Evolutionary conservation across 1,140 invertebrate genomes (phyloP).

Genomic region (Heliothis virescens): DNA sequence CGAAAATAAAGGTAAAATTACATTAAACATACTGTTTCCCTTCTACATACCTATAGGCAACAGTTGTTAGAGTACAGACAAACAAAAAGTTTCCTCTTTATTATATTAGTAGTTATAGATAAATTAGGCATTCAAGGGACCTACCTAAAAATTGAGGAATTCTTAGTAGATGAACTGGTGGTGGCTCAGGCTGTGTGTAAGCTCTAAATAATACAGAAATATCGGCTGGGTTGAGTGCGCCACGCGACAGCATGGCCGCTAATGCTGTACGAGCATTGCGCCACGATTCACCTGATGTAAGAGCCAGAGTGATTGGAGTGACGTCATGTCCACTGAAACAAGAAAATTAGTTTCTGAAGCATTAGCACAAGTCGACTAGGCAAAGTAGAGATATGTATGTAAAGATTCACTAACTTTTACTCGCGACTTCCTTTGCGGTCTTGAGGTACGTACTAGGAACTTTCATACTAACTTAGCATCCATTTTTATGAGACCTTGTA

Average conservation of each 20-base stretch:
- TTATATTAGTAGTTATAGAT: no score
- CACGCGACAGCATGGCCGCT: conserved; percentile 97
- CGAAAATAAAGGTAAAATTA: conserved; percentile 60
- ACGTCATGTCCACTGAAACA: conserved; percentile 95
- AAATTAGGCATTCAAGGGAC: neutral
- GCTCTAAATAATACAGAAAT: conserved; percentile 97
- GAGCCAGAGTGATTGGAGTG: conserved; percentile 97
- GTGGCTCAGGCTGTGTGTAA: conserved; percentile 95
- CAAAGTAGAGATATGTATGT: no score
- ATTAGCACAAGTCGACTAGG: no score
- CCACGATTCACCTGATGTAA: conserved; percentile 97
- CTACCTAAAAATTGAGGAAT: conserved; percentile 97
- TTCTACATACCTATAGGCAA: no score
- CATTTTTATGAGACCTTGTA: no score
- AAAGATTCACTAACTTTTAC: no score
- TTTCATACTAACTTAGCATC: no score
- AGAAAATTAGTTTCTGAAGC: conserved; percentile 18
- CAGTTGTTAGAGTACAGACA: no score
- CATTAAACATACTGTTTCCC: neutral
- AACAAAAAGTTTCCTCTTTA: no score
- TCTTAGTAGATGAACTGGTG: conserved; percentile 96
- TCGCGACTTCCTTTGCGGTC: no score
- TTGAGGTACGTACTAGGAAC: no score
- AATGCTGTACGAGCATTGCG: conserved; percentile 96
- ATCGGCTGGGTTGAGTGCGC: conserved; percentile 98